These are phyloP conservation scores for Deilephila porcellus DNA, from an alignment of 2,888 invertebrate species.

Conservation along the genomic window DNA sequence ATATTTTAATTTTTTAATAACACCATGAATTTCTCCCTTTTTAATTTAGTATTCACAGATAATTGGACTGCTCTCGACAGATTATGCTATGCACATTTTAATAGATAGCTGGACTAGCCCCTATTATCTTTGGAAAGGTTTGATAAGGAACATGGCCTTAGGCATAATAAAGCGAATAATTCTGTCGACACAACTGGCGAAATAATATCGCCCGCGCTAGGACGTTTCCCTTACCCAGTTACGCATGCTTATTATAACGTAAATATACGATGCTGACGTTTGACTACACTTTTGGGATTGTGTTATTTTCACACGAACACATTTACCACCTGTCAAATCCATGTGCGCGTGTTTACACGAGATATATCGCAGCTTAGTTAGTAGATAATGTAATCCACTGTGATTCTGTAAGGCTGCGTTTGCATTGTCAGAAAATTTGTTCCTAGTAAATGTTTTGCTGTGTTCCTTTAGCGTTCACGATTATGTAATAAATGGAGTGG, in stretches of 20 bases:
- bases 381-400: conserved; percentile 32
- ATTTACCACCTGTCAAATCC: conserved; percentile 29
- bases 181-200: background rate
- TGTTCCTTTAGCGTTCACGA: background rate
- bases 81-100: no score
- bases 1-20: no score
- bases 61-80: no score
- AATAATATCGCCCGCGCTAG: background rate
- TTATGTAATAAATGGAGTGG: no score
- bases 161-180: no score
- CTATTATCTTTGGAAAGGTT: no score
- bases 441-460: background rate
- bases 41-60: no score
- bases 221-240: conserved; percentile 16
- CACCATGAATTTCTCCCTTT: no score
- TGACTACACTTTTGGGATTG: conserved; percentile 17
- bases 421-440: background rate
- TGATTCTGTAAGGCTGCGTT: conserved; percentile 32
- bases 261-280: conserved; percentile 19
- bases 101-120: no score
- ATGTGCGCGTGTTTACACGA: conserved; percentile 26
- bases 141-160: no score
- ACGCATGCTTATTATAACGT: conserved; percentile 30
- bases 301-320: conserved; percentile 30
- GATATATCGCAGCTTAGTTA: conserved; percentile 29